phyloP scores from a whole-genome alignment of 1,140 invertebrate species.

The Diorhabda sublineata region DNA sequence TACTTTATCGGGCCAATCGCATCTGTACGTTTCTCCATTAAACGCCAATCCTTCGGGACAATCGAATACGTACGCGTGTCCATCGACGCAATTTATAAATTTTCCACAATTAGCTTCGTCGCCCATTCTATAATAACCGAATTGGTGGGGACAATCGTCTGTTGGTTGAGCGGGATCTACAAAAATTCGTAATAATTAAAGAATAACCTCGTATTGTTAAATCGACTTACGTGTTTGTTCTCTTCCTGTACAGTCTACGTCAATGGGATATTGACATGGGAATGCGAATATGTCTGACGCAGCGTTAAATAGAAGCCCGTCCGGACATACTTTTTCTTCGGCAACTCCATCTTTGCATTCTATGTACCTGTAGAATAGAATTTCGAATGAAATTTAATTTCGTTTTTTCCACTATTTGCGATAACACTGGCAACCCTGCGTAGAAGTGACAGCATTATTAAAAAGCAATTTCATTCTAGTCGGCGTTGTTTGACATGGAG shows the following conservation, averaged over 20 bases:
- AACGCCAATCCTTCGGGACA: slow-evolving; percentile 77
- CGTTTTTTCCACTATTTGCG: too few relatives aligned
- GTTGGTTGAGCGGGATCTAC: slow-evolving; percentile 55
- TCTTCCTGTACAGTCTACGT: slow-evolving; percentile 71
- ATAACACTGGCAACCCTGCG: too few relatives aligned
- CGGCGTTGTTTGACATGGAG: too few relatives aligned
- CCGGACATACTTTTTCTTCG: slow-evolving; percentile 75
- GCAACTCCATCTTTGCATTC: slow-evolving; percentile 68
- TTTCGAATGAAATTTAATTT: not conserved
- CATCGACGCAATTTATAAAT: slow-evolving; percentile 81
- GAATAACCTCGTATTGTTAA: not conserved
- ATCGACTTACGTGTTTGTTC: slow-evolving; percentile 64
- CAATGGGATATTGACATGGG: slow-evolving; percentile 79
- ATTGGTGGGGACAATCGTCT: slow-evolving; percentile 78
- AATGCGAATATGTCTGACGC: slow-evolving; percentile 64
- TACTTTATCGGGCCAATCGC: slow-evolving; percentile 84
- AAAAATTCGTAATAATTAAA: not conserved
- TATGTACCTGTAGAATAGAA: slow-evolving; percentile 48
- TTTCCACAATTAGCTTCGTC: slow-evolving; percentile 70
- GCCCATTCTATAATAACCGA: slow-evolving; percentile 73
- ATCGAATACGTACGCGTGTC: slow-evolving; percentile 53
- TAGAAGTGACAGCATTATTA: too few relatives aligned
- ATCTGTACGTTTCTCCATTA: slow-evolving; percentile 68
- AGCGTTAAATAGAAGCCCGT: slow-evolving; percentile 79
- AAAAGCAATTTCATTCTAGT: too few relatives aligned